phyloP scores from a whole-genome alignment of 2,113 vertebrate genomes.

The Ornithorhynchus anatinus region DNA sequence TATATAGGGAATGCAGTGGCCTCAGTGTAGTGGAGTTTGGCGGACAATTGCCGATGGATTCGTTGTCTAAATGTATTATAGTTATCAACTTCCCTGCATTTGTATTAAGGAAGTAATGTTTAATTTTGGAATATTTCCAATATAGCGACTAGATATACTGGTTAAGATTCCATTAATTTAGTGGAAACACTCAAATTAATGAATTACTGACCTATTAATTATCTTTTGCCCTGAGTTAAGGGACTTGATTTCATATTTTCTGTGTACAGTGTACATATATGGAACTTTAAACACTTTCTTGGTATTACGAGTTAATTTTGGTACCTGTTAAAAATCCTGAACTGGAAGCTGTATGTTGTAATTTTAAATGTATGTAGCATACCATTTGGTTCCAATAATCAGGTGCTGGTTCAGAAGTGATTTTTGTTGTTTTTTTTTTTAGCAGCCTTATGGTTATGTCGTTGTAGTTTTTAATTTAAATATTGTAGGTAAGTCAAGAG shows the following conservation, averaged over 20 bases:
- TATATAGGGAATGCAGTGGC: neutral
- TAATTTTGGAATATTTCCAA: neutral
- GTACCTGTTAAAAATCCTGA: neutral
- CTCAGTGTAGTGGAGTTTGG: neutral
- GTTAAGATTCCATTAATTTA: neutral
- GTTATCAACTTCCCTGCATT: neutral
- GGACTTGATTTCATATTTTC: neutral
- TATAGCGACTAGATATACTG: neutral
- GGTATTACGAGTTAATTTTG: neutral
- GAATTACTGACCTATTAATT: neutral
- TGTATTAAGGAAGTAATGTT: neutral
- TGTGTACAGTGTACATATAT: neutral
- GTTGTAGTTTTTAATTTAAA: neutral
- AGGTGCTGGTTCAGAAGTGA: constrained; percentile 9
- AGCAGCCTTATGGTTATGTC: neutral
- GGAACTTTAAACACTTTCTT: neutral
- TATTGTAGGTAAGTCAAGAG: neutral
- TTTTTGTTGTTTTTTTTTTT: neutral
- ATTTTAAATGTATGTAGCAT: neutral
- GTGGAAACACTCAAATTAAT: neutral
- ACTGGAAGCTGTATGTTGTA: neutral
- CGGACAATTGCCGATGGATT: neutral
- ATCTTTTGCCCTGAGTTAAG: neutral
- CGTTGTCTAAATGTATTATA: neutral
- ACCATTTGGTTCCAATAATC: neutral